These are phyloP conservation scores for Microchrysa polita DNA, from an alignment of 2,888 invertebrate species.

Conservation along the genomic window DNA sequence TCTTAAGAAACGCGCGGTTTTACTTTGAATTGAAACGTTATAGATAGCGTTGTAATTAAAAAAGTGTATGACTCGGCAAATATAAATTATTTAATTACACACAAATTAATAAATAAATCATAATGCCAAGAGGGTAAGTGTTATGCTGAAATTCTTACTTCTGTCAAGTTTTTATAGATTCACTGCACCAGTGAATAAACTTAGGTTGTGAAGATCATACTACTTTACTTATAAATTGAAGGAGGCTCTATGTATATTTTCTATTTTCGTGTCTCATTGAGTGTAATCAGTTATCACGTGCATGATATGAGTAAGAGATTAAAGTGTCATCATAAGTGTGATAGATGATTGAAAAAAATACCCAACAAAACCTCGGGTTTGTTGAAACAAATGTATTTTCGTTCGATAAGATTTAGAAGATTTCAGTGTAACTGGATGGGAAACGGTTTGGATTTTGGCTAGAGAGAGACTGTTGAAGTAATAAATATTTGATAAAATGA, in stretches of 20 bases:
- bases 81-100: conserved; percentile 18
- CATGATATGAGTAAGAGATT: conserved; percentile 12
- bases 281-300: conserved; percentile 14
- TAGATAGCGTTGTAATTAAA: not conserved
- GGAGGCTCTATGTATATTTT: not conserved
- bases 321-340: conserved; percentile 1
- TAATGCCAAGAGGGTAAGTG: conserved; percentile 31
- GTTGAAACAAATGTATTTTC: not conserved
- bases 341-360: not conserved
- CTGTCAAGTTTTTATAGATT: not conserved
- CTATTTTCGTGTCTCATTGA: conserved; percentile 9
- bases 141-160: not conserved
- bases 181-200: not conserved
- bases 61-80: too few relatives aligned
- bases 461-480: not conserved
- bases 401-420: not conserved
- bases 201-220: not conserved
- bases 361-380: not conserved
- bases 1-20: not conserved
- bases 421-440: not conserved
- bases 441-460: too few relatives aligned
- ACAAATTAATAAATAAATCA: conserved; percentile 16
- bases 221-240: too few relatives aligned
- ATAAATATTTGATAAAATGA: too few relatives aligned
- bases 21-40: not conserved